Conservation (phyloP, 2,888 invertebrate species). For the Euproctis similis region DNA sequence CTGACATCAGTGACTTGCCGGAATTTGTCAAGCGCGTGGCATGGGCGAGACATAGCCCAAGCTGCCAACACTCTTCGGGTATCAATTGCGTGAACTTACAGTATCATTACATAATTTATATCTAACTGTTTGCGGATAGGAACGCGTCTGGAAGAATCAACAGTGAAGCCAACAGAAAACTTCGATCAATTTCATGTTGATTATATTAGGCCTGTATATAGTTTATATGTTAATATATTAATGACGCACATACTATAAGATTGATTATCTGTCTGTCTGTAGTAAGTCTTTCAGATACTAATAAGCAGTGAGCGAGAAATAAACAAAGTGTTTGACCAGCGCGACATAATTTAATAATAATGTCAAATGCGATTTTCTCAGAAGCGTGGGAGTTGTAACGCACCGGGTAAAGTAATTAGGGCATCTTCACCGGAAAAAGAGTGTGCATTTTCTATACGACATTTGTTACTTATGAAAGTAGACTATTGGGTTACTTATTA, state of each 20-base stretch:
- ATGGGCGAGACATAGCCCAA: too few relatives aligned
- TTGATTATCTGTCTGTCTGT: constrained; percentile 1
- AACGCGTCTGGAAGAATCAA: too few relatives aligned
- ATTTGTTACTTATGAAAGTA: constrained; percentile 2
- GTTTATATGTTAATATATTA: too few relatives aligned
- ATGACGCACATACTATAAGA: not conserved
- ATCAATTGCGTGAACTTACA: too few relatives aligned
- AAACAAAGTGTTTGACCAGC: constrained; percentile 18
- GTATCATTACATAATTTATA: too few relatives aligned
- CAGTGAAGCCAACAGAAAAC: too few relatives aligned
- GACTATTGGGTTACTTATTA: constrained; percentile 9
- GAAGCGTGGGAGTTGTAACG: constrained; percentile 50
- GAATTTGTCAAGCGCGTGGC: too few relatives aligned
- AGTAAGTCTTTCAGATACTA: constrained; percentile 2
- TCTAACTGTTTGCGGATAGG: too few relatives aligned
- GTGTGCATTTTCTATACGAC: constrained; percentile 9
- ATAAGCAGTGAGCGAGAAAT: constrained; percentile 9
- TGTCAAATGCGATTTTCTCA: constrained; percentile 55
- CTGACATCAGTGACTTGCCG: too few relatives aligned
- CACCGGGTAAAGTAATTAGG: constrained; percentile 35
- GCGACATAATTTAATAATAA: constrained; percentile 41
- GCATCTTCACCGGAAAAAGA: constrained; percentile 38
- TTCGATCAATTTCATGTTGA: too few relatives aligned
- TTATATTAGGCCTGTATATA: too few relatives aligned
- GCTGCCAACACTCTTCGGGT: too few relatives aligned